Conservation (phyloP, 92 coral and sea anemone species). For the Muricea muricata region DNA sequence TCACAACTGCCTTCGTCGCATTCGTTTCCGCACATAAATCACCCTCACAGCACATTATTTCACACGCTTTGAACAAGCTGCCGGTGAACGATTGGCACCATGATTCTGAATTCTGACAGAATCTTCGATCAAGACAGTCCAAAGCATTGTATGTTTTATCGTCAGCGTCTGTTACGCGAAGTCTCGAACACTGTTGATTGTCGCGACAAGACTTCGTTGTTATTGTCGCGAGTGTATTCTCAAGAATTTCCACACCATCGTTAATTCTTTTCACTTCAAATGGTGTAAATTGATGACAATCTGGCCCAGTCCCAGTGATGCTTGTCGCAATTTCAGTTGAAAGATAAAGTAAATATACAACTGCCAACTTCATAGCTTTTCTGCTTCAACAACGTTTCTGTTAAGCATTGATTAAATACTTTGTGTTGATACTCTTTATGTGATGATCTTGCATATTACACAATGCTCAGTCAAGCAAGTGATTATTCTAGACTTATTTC, state of each 20-base stretch:
- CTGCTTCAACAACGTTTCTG: background rate
- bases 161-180: background rate
- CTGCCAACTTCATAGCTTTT: background rate
- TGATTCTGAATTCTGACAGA: slow-evolving; percentile 17
- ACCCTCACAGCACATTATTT: slow-evolving; percentile 34
- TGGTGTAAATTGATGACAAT: slow-evolving; percentile 7
- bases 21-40: slow-evolving; percentile 15
- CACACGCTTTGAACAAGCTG: background rate
- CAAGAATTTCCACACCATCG: background rate
- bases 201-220: slow-evolving; percentile 28
- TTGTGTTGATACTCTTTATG: too few species aligned
- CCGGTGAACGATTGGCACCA: slow-evolving; percentile 31
- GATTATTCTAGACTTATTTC: background rate
- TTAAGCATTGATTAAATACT: background rate
- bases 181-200: slow-evolving; percentile 22
- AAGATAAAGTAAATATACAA: background rate
- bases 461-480: slow-evolving; percentile 1
- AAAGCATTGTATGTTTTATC: slow-evolving; percentile 35
- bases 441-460: background rate
- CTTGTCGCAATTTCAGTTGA: background rate
- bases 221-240: background rate
- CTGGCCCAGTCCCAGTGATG: slow-evolving; percentile 7
- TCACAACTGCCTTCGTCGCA: background rate
- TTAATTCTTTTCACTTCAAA: background rate
- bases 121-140: slow-evolving; percentile 27